Conservation (phyloP, 2,888 invertebrate species). For the Papilio gigon region DNA sequence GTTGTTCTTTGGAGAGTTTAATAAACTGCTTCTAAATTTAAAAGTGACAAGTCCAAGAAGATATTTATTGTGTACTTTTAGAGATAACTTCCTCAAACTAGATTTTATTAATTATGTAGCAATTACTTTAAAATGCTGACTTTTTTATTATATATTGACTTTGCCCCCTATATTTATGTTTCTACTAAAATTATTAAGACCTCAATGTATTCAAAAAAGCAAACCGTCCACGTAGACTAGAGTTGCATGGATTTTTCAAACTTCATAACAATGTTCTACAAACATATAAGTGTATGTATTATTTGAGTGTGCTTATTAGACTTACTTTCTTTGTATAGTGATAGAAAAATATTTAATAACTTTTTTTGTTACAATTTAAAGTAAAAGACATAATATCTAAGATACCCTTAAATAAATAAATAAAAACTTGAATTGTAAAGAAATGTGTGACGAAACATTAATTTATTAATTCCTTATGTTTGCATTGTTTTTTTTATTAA, state of each 20-base stretch:
- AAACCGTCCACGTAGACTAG: constrained; percentile 5
- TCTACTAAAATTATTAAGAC: not conserved
- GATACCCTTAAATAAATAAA: not conserved
- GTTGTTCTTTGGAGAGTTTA: not conserved
- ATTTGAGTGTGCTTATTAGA: constrained; percentile 3
- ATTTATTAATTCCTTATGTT: no score
- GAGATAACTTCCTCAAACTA: not conserved
- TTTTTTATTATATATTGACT: not conserved
- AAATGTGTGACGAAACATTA: not conserved
- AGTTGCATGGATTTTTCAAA: not conserved
- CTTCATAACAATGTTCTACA: not conserved
- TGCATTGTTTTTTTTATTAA: not conserved
- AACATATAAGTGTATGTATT: not conserved
- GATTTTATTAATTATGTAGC: no score
- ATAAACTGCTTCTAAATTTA: not conserved
- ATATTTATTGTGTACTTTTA: not conserved
- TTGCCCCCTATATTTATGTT: not conserved
- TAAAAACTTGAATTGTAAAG: not conserved
- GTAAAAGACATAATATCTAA: not conserved
- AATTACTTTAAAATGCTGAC: constrained; percentile 9
- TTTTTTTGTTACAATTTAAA: not conserved
- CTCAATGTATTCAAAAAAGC: constrained; percentile 10
- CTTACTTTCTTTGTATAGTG: constrained; percentile 6
- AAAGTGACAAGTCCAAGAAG: not conserved
- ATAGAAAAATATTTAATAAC: not conserved